phyloP scores from a whole-genome alignment of 2,113 vertebrate species.

The Thomomys bottae region DNA sequence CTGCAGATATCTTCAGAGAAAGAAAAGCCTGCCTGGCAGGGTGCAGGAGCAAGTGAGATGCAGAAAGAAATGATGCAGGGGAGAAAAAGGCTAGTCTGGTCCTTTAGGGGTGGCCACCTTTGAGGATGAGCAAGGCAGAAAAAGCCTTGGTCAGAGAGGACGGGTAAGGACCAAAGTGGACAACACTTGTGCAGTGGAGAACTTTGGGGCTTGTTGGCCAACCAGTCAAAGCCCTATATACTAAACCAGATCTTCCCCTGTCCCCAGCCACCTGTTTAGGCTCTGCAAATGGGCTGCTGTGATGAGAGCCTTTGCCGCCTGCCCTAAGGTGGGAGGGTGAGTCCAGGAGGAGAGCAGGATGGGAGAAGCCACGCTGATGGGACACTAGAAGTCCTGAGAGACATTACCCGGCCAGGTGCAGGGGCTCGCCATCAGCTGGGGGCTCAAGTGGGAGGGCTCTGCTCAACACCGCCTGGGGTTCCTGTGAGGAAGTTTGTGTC shows the following conservation, averaged over 20 bases:
- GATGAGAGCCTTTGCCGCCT: neutral
- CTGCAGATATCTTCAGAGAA: neutral
- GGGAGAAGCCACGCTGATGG: neutral
- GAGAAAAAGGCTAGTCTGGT: neutral
- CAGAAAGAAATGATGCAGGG: neutral
- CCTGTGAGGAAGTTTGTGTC: constrained; percentile 74
- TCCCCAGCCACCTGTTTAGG: neutral
- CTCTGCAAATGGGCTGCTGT: neutral
- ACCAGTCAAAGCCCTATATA: neutral
- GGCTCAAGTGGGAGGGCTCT: neutral
- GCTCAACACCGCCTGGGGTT: constrained; percentile 22
- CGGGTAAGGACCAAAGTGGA: neutral
- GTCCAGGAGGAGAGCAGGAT: neutral
- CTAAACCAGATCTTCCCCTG: neutral
- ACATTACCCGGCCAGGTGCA: constrained; percentile 56
- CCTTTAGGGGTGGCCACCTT: neutral
- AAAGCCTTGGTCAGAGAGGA: neutral
- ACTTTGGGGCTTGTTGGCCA: neutral
- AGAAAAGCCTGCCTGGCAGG: neutral
- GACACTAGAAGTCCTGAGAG: neutral
- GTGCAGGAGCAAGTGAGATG: neutral
- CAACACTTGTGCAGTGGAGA: neutral
- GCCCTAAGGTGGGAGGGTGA: neutral
- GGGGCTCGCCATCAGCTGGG: neutral
- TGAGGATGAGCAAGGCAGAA: neutral